phyloP scores from a whole-genome alignment of 2,113 vertebrate genomes.

The Cryptotis parvus region DNA sequence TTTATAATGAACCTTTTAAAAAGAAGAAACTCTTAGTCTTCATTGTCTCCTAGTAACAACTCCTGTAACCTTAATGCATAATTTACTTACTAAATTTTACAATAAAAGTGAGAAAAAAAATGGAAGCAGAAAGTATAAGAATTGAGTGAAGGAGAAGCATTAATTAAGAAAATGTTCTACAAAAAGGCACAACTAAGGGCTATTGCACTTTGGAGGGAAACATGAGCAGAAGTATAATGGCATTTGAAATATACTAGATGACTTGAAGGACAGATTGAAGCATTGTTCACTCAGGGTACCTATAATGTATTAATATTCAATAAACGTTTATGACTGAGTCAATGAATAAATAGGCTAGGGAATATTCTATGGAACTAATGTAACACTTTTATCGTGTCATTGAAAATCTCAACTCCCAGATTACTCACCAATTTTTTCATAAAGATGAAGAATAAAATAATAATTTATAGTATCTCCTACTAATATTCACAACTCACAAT shows the following conservation, averaged over 20 bases:
- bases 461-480: not conserved
- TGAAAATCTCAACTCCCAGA: not conserved
- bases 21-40: not conserved
- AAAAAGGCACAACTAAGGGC: not conserved
- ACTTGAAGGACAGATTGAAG: not conserved
- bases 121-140: not conserved
- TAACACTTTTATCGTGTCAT: not conserved
- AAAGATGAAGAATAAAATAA: not conserved
- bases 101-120: not conserved
- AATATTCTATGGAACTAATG: not conserved
- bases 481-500: conserved; percentile 46
- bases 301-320: not conserved
- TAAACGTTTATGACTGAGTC: not conserved
- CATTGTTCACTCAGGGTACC: not conserved
- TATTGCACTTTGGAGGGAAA: not conserved
- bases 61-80: not conserved
- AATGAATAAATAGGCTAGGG: not conserved
- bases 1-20: not conserved
- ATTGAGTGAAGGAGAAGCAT: not conserved
- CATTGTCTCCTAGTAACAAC: not conserved
- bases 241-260: not conserved
- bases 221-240: not conserved
- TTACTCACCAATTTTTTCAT: not conserved
- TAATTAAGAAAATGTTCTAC: not conserved
- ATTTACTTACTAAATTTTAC: not conserved